Evolutionary conservation across 2,888 invertebrate genomes (phyloP).

Genomic region (Cheilosia vulpina): DNA sequence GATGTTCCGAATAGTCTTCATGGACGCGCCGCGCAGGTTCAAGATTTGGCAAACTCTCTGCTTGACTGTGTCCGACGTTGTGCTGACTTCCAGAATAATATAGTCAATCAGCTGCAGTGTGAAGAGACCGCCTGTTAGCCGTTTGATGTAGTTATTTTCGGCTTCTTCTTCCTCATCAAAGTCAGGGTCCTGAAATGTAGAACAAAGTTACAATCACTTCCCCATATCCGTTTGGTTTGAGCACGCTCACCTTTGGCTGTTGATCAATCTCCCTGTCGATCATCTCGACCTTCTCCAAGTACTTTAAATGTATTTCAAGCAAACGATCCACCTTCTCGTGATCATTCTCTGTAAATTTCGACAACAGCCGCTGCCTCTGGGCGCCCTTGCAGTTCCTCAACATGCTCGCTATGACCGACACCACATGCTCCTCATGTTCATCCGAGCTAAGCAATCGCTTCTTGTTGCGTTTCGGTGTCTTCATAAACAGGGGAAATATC

Average conservation of each 20-base stretch:
- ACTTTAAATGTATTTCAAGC: conserved; percentile 98
- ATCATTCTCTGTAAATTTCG: conserved; percentile 99
- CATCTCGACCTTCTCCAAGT: conserved; percentile 95
- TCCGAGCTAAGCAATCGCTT: conserved; percentile 92
- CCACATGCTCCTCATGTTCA: conserved; percentile 97
- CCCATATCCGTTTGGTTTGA: not conserved
- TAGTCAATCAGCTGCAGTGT: conserved; percentile 97
- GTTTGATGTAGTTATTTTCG: conserved; percentile 93
- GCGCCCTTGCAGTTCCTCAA: conserved; percentile 95
- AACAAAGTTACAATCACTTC: not conserved
- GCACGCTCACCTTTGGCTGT: conserved; percentile 80
- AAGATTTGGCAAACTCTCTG: conserved; percentile 94
- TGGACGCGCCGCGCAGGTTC: conserved; percentile 94
- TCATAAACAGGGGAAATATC: conserved; percentile 99
- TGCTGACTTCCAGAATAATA: conserved; percentile 90
- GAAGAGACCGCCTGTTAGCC: conserved; percentile 97
- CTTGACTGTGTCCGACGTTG: conserved; percentile 89
- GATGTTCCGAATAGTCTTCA: conserved; percentile 95
- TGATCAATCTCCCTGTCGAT: conserved; percentile 91
- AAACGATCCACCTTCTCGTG: conserved; percentile 98
- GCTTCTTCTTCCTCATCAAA: conserved; percentile 90
- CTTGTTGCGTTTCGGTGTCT: conserved; percentile 95
- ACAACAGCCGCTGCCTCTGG: conserved; percentile 94
- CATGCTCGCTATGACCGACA: conserved; percentile 96
- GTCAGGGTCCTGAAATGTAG: conserved; percentile 77